phyloP scores from a whole-genome alignment of 2,113 vertebrate genomes.

The Mellivora capensis region DNA sequence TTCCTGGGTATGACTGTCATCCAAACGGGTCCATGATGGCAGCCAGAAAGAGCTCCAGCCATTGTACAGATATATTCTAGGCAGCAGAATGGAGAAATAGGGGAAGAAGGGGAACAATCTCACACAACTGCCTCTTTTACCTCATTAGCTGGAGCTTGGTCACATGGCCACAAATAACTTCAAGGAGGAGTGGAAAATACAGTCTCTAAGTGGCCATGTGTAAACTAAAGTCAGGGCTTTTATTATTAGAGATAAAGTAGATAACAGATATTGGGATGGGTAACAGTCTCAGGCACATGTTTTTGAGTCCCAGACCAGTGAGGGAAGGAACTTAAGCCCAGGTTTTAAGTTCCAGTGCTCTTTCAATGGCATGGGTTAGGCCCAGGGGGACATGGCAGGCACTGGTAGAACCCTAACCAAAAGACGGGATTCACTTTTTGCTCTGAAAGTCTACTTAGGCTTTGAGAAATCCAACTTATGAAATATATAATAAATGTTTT shows the following conservation, averaged over 20 bases:
- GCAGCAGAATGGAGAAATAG: background rate
- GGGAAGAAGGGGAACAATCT: background rate
- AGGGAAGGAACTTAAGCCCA: background rate
- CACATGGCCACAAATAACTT: background rate
- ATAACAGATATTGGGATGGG: background rate
- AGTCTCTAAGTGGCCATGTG: background rate
- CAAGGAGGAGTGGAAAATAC: background rate
- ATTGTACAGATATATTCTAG: background rate
- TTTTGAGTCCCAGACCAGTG: background rate
- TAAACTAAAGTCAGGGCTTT: background rate
- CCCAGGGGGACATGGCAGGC: fast-evolving
- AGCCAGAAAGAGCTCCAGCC: background rate
- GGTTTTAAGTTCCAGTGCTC: background rate
- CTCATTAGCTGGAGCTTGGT: background rate
- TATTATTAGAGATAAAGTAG: background rate
- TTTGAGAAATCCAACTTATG: background rate
- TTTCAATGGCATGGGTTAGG: background rate
- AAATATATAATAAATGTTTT: background rate
- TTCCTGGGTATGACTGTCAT: background rate
- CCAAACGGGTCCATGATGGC: too few species aligned
- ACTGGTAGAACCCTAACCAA: background rate
- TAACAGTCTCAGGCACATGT: background rate
- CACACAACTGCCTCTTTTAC: background rate
- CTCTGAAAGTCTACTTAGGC: background rate
- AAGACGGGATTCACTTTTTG: background rate